These are phyloP conservation scores for Agrilus cyanescens DNA, from an alignment of 2,888 invertebrate genomes.

Conservation along the genomic window DNA sequence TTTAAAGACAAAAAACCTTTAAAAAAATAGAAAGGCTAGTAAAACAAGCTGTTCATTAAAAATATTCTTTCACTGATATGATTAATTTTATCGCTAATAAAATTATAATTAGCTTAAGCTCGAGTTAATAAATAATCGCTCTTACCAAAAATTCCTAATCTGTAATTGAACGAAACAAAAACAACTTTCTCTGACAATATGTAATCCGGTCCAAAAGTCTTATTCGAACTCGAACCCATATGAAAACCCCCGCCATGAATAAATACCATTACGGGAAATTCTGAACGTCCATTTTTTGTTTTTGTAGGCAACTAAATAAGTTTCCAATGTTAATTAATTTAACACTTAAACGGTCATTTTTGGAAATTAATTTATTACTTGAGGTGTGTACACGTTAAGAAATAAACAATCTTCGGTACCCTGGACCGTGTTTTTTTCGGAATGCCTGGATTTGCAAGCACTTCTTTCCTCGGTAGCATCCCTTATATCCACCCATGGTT, in stretches of 20 bases:
- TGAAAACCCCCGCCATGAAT: slow-evolving; percentile 41
- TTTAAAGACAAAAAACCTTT: slow-evolving; percentile 34
- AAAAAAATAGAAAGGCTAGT: not conserved
- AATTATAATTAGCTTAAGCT: not conserved
- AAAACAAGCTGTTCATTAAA: slow-evolving; percentile 1
- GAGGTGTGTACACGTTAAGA: slow-evolving; percentile 21
- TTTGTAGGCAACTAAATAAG: not conserved
- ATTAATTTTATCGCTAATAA: not conserved
- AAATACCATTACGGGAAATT: slow-evolving; percentile 35
- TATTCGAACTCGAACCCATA: slow-evolving; percentile 32
- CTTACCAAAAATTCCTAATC: slow-evolving; percentile 33
- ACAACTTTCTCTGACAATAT: slow-evolving; percentile 38
- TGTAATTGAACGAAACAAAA: slow-evolving; percentile 37
- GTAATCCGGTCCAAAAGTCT: slow-evolving; percentile 34
- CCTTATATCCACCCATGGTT: slow-evolving; percentile 18
- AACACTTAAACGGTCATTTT: too few relatives aligned
- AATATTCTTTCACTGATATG: not conserved
- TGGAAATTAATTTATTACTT: slow-evolving; percentile 1
- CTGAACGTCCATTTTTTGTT: not conserved
- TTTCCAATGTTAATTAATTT: not conserved
- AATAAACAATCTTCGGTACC: slow-evolving; percentile 24
- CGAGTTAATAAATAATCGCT: not conserved
- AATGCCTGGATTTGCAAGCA: slow-evolving; percentile 15
- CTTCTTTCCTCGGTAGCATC: slow-evolving; percentile 20
- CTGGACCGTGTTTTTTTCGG: slow-evolving; percentile 8